Percentiles rank a stretch among this genome's conserved stretches.
These are phyloP conservation scores for Bettongia penicillata DNA, from an alignment of 2,113 vertebrate species.

Conservation along the genomic window DNA sequence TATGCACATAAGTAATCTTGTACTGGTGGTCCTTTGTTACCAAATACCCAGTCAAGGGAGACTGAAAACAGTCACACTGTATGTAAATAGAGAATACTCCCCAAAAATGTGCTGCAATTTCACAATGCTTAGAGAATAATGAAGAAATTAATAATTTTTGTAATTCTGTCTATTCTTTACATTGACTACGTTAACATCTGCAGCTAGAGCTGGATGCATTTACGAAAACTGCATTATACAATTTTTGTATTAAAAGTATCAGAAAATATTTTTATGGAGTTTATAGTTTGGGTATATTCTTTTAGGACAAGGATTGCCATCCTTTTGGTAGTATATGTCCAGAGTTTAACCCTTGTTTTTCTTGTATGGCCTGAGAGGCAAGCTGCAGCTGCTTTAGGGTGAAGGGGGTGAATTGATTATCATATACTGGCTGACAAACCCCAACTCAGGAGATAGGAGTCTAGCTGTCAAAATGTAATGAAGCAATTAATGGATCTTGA, in stretches of 20 bases:
- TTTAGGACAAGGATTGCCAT: conserved; percentile 25
- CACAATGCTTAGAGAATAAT: conserved; percentile 1
- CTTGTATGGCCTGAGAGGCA: neutral
- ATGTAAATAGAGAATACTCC: neutral
- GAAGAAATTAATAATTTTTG: conserved; percentile 35
- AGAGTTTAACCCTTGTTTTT: neutral
- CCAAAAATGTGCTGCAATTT: neutral
- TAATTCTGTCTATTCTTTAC: neutral
- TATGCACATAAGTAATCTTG: neutral
- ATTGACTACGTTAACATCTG: neutral
- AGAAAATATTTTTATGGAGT: conserved; percentile 23
- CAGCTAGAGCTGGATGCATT: neutral
- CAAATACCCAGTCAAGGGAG: neutral
- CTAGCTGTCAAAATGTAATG: conserved; percentile 42
- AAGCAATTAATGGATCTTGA: conserved; percentile 36
- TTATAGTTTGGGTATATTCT: conserved; percentile 37
- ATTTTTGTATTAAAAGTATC: neutral
- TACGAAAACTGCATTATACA: neutral
- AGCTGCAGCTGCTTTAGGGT: neutral
- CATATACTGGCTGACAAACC: neutral
- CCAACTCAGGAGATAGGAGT: neutral
- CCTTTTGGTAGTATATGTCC: conserved; percentile 41
- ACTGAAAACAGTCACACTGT: neutral
- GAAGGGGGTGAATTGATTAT: conserved; percentile 24
- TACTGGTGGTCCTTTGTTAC: neutral